These are phyloP conservation scores for Arctia plantaginis DNA, from an alignment of 2,888 invertebrate species.

Conservation along the genomic window DNA sequence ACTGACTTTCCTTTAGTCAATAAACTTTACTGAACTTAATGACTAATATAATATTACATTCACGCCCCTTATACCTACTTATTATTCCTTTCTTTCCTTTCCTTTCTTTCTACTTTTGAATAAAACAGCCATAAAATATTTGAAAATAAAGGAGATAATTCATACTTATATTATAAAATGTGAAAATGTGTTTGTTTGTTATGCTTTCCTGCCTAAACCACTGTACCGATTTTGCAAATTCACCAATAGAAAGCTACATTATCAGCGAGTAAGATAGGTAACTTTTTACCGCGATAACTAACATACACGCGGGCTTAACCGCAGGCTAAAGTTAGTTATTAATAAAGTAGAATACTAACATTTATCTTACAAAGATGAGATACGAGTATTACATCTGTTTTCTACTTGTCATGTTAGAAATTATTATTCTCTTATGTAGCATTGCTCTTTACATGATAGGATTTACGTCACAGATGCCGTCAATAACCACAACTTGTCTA, in stretches of 20 bases:
- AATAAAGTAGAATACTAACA: neutral
- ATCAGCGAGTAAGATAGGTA: too few species aligned
- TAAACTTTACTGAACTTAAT: neutral
- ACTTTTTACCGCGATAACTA: too few species aligned
- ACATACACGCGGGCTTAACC: too few species aligned
- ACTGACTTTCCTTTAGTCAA: neutral
- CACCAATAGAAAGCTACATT: too few species aligned
- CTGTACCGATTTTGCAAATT: too few species aligned
- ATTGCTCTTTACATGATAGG: slow-evolving; percentile 18
- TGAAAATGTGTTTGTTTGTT: too few species aligned
- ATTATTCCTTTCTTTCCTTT: too few species aligned
- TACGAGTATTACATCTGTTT: neutral
- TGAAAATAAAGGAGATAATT: neutral
- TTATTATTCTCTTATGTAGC: slow-evolving; percentile 18
- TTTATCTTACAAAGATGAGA: neutral
- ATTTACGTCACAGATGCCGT: slow-evolving; percentile 23
- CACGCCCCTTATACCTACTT: too few species aligned
- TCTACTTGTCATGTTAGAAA: slow-evolving; percentile 7
- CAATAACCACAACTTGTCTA: slow-evolving; percentile 20
- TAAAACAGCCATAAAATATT: neutral
- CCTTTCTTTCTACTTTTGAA: too few species aligned
- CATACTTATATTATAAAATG: too few species aligned
- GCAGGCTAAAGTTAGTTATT: too few species aligned
- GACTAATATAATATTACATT: neutral
- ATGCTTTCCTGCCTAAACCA: too few species aligned